Percentiles rank a stretch among this genome's conserved stretches.
Evolutionary conservation across 2,113 vertebrate species (phyloP).

Genomic region (Hypocryptadius cinnamomeus): DNA sequence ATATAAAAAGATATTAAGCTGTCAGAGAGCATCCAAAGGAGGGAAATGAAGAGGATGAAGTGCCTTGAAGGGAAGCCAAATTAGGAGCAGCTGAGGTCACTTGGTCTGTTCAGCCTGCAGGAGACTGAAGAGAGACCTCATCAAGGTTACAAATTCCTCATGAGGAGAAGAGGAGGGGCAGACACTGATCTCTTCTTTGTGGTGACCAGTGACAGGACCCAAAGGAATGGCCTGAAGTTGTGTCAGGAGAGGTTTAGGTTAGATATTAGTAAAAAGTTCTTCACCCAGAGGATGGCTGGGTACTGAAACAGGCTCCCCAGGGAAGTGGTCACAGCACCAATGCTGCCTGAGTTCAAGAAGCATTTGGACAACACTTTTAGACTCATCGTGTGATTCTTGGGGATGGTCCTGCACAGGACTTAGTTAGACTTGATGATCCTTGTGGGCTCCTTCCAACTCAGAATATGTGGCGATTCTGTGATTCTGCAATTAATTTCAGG

Average conservation of each 20-base stretch:
- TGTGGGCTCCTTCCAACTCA: background rate
- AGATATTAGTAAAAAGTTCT: background rate
- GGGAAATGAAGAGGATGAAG: background rate
- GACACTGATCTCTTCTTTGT: background rate
- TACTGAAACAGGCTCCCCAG: background rate
- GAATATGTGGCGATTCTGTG: background rate
- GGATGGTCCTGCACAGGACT: background rate
- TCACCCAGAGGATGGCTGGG: background rate
- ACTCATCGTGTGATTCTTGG: background rate
- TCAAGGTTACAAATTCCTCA: background rate
- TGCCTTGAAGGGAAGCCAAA: accelerated
- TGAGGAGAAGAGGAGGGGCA: background rate
- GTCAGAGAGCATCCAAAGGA: background rate
- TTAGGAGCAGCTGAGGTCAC: background rate
- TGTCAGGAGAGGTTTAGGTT: background rate
- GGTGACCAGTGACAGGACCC: background rate
- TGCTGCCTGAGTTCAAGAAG: background rate
- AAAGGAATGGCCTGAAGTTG: background rate
- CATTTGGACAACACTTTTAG: background rate
- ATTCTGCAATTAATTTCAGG: background rate
- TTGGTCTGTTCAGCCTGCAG: background rate
- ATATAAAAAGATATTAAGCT: background rate
- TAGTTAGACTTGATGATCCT: background rate
- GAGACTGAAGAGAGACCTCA: background rate
- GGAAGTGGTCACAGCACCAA: background rate